Evolutionary conservation across 92 coral and sea anemone species (phyloP).

Genomic region (Phenganax stokvisi): DNA sequence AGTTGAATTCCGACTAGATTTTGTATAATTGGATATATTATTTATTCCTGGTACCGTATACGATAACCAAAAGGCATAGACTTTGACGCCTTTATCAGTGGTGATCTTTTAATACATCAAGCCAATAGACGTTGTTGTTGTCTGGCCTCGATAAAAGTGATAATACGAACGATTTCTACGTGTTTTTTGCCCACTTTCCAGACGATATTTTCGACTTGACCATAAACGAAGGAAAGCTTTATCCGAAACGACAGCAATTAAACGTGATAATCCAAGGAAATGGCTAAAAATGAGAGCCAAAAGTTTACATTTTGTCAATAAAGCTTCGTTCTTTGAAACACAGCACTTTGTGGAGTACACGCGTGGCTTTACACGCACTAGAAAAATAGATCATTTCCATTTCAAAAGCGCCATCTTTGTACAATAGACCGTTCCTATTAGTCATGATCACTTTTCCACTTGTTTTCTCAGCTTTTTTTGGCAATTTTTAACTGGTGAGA

Average conservation of each 20-base stretch:
- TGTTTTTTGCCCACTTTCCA: neutral
- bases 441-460: too few relatives aligned
- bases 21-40: neutral
- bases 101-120: constrained; percentile 2
- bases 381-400: neutral
- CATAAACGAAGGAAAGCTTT: neutral
- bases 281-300: constrained; percentile 3
- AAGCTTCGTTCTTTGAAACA: constrained; percentile 10
- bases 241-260: neutral
- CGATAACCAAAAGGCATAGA: neutral
- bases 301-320: constrained; percentile 13
- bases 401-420: neutral
- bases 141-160: neutral
- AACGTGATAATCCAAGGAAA: neutral
- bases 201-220: neutral
- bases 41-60: neutral
- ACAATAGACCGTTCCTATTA: neutral
- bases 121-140: neutral
- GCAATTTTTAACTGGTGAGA: too few relatives aligned
- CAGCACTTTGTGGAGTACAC: constrained; percentile 8
- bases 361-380: constrained; percentile 15
- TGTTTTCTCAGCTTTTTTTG: too few relatives aligned
- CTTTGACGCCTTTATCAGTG: neutral
- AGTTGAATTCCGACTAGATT: neutral
- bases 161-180: neutral